A percentile compares a stretch with the other conserved stretches of the same genome.
Evolutionary conservation across 2,113 vertebrate species (phyloP).

Genomic region (Cettia cetti): DNA sequence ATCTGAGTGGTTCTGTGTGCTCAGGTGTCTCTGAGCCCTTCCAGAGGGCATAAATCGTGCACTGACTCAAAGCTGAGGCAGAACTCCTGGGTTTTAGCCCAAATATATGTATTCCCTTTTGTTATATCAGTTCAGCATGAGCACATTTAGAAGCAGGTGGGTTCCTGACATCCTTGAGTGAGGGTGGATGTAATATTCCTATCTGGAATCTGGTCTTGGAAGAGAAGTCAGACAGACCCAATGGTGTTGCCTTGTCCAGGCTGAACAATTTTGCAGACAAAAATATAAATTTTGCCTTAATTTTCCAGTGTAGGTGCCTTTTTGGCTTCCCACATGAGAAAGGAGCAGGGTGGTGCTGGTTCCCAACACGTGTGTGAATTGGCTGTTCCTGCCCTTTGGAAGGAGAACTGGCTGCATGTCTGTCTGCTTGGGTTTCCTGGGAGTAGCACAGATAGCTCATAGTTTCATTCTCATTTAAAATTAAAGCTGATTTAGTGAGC

Average conservation of each 20-base stretch:
- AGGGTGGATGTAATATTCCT: background rate
- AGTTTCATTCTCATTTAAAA: background rate
- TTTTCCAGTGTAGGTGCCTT: background rate
- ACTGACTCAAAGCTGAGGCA: background rate
- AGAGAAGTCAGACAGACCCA: background rate
- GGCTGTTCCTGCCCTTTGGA: conserved; percentile 3
- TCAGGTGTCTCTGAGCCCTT: background rate
- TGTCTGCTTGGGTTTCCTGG: conserved; percentile 8
- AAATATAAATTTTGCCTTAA: background rate
- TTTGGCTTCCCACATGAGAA: background rate
- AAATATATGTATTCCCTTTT: background rate
- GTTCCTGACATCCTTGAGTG: background rate
- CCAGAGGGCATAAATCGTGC: background rate
- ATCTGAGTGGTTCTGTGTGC: background rate
- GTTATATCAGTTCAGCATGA: background rate
- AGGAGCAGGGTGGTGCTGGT: background rate
- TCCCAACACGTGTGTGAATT: background rate
- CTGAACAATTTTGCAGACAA: background rate
- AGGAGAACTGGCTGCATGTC: background rate
- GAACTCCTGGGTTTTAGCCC: background rate
- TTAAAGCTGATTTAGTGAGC: background rate
- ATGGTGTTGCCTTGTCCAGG: background rate
- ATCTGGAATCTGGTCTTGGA: background rate
- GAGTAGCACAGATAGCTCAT: background rate
- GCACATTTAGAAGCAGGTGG: background rate